Base-by-base conservation (phyloP, 2,888 invertebrate genomes). In the Seira musarum region DNA sequence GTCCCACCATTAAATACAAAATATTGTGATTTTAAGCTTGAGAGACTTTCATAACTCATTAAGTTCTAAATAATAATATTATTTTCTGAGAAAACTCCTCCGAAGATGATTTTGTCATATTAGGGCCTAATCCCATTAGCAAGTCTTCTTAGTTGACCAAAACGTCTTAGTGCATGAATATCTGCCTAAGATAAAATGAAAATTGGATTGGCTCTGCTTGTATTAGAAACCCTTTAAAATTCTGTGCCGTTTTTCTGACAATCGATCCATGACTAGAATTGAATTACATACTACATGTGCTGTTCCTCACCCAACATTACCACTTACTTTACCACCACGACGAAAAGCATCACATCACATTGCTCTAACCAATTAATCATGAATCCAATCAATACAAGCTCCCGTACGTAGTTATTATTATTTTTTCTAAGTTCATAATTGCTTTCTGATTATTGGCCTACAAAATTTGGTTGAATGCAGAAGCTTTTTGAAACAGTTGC, bases 31-130 rank as follows among this genome's bases (percentile, higher is more conserved):
- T 53, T 61, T 71, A 61, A 72, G 70, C 77, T 53, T 17, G 3
- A 13, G 13, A 66, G 49, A 68, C 78, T 72, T 68, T 78, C 72
- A 78, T 67, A 78, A 67, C 72, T 78, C 78, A 71, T 78, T 78
- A 78, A 71, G 15, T 71, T 78, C 72, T 78, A 61, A 67, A 71
- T 60, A 21, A 6, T 57, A 40, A n/a, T n/a, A n/a, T 17, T 53
- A 8, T 53, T 53, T 53, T 17, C 13, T 53, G 53, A 8, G 13
- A 53, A 53, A 53, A 53, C 3, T 3, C 8, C 30, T 30, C 8
- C 15, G 3, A 49, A 49, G 49, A 49, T 49, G 49, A 49, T 49
- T n/a, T 49, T 49, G 49, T 49, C 49, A 49, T 8, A 49, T 49
- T 49, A 49, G 15, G 49, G 49, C 15, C 17, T 49, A 49, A 49